A percentile compares a stretch with the other conserved stretches of the same genome.
phyloP scores from a whole-genome alignment of 2,888 invertebrate genomes.

The Sisyra terminalis region DNA sequence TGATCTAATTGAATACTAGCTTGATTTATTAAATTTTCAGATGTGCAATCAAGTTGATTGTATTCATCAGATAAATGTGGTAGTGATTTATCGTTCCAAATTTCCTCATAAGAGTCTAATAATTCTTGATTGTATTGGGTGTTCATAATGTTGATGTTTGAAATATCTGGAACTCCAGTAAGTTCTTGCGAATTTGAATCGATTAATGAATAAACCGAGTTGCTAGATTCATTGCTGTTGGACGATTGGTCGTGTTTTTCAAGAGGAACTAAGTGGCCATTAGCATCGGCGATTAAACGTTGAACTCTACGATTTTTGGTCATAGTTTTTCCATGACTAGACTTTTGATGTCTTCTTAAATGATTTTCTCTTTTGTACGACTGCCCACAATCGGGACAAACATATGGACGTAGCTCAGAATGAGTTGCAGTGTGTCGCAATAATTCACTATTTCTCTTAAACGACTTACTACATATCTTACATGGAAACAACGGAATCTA shows the following conservation, averaged over 20 bases:
- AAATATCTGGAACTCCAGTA: constrained; percentile 4
- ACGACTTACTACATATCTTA: constrained; percentile 22
- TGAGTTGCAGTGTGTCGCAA: constrained; percentile 22
- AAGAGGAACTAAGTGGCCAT: constrained; percentile 19
- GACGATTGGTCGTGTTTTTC: constrained; percentile 12
- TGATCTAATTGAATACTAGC: constrained; percentile 6
- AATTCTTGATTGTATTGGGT: constrained; percentile 4
- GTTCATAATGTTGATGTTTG: constrained; percentile 8
- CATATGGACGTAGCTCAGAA: constrained; percentile 22
- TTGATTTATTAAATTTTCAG: neutral
- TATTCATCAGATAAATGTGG: constrained; percentile 1
- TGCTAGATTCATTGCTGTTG: neutral
- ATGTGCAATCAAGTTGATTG: neutral
- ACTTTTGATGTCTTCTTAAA: constrained; percentile 22
- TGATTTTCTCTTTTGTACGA: constrained; percentile 23
- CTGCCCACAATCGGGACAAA: constrained; percentile 20
- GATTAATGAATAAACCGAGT: constrained; percentile 18
- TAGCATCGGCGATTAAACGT: constrained; percentile 19
- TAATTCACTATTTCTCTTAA: constrained; percentile 23
- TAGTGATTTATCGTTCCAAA: constrained; percentile 6
- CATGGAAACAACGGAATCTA: constrained; percentile 22
- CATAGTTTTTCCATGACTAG: constrained; percentile 19
- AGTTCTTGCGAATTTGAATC: constrained; percentile 19
- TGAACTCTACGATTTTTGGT: constrained; percentile 20
- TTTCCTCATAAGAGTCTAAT: constrained; percentile 6